Base-by-base conservation (phyloP, 2,797 vertebrate species). In the Tragopan temminckii region DNA sequence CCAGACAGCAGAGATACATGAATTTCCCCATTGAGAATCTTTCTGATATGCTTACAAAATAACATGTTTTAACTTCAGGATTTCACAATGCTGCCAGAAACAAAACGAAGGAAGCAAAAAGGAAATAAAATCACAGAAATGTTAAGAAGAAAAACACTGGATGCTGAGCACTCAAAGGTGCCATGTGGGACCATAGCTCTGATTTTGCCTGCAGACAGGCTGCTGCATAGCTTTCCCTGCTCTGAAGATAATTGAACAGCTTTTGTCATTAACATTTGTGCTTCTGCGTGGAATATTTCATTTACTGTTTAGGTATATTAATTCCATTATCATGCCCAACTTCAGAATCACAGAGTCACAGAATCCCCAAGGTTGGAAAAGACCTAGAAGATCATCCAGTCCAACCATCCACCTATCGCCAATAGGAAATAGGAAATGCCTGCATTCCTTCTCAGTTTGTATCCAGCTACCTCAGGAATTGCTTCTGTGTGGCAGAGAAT, bases 181-280 rank as follows among this genome's bases (percentile, higher is more conserved):
- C 27, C 6, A 4, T 0, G 1, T n/a, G 16, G 57, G 31, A 16
- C 58, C 45, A 1, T 4, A 8, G 59, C 7, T 35, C 52, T 50
- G 72, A 24, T 68, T 35, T 38, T 53, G 31, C 19, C 35, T 24
- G 77, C 24, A 27, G 36, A 7, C 38, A 21, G 75, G 38, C 57
- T n/a, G 80, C 46, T 24, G 7, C 3, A 0, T 57, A n/a, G n/a
- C 43, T 35, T 31, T 40, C 8, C 10, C 29, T 43, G n/a, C 11
- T 9, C 13, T 38, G n/a, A 50, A 67, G 48, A 40, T 48, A 40
- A 29, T 4, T n/a, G 33, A 12, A 36, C 48, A 42, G 31, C 38
- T 80, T 67, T 36, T 38, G n/a, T 38, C 43, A 4, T 13, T 48
- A 25, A 43, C 46, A 48, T 5, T 45, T 66, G 45, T 42, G 7